A percentile compares a stretch with the other conserved stretches of the same genome.
phyloP scores from a whole-genome alignment of 1,140 invertebrate genomes.

The Rhizoglyphus robini region DNA sequence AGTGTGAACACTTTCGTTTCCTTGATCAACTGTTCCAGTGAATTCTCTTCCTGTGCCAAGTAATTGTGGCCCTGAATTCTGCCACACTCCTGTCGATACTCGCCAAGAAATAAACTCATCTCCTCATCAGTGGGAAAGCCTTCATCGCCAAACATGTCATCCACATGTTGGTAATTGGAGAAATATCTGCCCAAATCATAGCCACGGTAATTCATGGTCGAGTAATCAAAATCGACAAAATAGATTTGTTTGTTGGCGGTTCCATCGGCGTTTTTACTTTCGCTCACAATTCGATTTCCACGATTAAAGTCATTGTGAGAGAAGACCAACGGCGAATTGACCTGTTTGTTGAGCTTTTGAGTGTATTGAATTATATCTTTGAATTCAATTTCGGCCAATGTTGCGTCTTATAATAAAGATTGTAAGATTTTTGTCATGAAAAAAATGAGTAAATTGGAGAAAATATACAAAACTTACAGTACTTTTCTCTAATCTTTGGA shows the following conservation, averaged over 20 bases:
- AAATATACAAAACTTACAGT: neutral
- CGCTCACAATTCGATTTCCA: neutral
- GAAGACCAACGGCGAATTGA: neutral
- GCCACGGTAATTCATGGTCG: conserved; percentile 11
- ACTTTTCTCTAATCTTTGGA: neutral
- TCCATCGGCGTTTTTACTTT: too few relatives aligned
- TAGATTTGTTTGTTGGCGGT: neutral
- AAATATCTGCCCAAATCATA: conserved; percentile 14
- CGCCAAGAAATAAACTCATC: conserved; percentile 11
- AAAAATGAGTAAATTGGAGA: neutral
- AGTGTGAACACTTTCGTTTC: neutral
- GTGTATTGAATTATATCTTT: neutral
- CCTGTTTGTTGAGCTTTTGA: neutral
- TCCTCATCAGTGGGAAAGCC: conserved; percentile 16
- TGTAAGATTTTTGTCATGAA: neutral
- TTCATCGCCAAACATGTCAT: conserved; percentile 9
- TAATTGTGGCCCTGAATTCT: neutral
- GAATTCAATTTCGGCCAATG: neutral
- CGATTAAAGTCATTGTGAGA: conserved; percentile 17
- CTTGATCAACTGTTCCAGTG: neutral
- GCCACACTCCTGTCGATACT: neutral
- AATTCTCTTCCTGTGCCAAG: neutral
- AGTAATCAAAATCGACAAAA: conserved; percentile 18
- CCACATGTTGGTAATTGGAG: conserved; percentile 1
- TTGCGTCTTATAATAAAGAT: neutral